Percentiles rank a stretch among this genome's conserved stretches.
Conservation (phyloP, 2,797 vertebrate genomes). For the Mastacembelus armatus region DNA sequence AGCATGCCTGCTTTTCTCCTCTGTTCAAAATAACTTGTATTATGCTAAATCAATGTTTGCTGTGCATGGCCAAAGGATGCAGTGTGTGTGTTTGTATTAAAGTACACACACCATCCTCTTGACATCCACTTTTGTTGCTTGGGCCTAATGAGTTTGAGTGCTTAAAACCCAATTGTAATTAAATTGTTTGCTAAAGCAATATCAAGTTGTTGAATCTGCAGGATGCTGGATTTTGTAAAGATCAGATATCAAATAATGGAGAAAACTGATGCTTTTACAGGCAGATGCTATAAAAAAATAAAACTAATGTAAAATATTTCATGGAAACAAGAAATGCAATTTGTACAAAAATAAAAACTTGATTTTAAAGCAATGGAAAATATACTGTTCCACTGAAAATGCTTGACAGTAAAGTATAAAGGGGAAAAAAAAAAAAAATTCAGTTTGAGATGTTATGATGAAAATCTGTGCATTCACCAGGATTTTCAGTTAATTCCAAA, state of each 20-base stretch:
- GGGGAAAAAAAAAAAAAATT: too few relatives aligned
- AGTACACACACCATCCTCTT: slow-evolving; percentile 13
- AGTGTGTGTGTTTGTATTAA: slow-evolving; percentile 27
- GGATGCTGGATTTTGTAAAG: slow-evolving; percentile 29
- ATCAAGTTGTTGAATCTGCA: slow-evolving; percentile 14
- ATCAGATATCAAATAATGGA: slow-evolving; percentile 10
- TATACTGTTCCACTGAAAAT: background rate
- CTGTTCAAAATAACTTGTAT: slow-evolving; percentile 35
- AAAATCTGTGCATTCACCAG: slow-evolving; percentile 1
- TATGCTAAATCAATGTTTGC: slow-evolving; percentile 25
- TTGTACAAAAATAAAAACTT: background rate
- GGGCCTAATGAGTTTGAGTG: slow-evolving; percentile 46
- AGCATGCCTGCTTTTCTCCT: slow-evolving; percentile 47
- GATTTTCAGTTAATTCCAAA: background rate
- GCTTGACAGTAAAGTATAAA: background rate
- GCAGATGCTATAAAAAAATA: too few relatives aligned
- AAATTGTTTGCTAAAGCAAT: slow-evolving; percentile 37
- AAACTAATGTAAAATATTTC: slow-evolving; percentile 27
- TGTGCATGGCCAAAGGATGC: slow-evolving; percentile 11
- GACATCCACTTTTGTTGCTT: slow-evolving; percentile 16
- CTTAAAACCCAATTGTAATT: slow-evolving; percentile 54
- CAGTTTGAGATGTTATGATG: background rate
- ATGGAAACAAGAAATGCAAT: background rate
- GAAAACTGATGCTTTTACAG: background rate
- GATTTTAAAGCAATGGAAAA: background rate